Evolutionary conservation across 2,113 vertebrate genomes (phyloP), one percentile per base, ranked within the genome.

Genomic region (Todiramphus saurophagus): DNA sequence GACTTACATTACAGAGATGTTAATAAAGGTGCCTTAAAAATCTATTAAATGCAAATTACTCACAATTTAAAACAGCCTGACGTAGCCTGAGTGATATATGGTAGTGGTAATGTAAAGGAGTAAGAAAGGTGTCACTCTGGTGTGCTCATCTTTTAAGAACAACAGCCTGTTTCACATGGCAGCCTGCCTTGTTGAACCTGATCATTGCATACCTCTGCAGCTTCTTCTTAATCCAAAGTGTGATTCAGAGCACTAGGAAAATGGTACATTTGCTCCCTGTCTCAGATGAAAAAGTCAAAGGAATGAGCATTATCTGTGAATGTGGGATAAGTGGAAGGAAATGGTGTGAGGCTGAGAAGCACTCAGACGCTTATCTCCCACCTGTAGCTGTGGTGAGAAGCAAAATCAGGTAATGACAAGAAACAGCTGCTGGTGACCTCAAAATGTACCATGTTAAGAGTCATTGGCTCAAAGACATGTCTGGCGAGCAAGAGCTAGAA

Each of bases 331-430:
- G 69, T 79, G 81, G 68, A 68, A 74, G 75, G 83, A 90, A 94
- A 93, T 83, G 66, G 72, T 53, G 50, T 75, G 90, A 89, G 87
- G 84, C 70, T 91, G 72, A 90, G 79, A 64, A 72, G 76, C 64
- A n/a, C 63, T 72, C 69, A 80, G 55, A 50, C 58, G 58, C 87
- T 91, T 83, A 70, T 83, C 83, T 93, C 91, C 87, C 68, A 94
- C 93, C 82, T 95, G 83, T 95, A 84, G 81, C 79, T 81, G 62
- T 66, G 67, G 79, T 30, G 81, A 83, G 79, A 86, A 53, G 58
- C 56, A 83, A 83, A 92, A 87, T 91, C 83, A 83, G 91, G 74
- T 88, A 51, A 91, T 79, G 87, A 96, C 73, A 80, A 94, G 87
- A 84, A 94, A 62, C 87, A 94, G 89, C 78, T 94, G 79, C 63